phyloP scores from a whole-genome alignment of 2,888 invertebrate species.

The Trisateles emortualis region DNA sequence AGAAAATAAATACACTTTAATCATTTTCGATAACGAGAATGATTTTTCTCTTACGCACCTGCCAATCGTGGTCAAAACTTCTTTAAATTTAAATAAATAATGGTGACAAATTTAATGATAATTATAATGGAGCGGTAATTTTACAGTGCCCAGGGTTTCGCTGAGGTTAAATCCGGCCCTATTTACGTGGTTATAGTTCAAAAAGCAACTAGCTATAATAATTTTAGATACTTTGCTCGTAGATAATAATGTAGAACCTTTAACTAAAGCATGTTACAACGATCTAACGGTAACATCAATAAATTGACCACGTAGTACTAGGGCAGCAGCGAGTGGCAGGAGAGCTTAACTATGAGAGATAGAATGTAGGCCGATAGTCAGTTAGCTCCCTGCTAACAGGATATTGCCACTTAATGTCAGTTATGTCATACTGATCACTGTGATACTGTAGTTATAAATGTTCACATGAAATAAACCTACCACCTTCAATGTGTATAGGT shows the following conservation, averaged over 20 bases:
- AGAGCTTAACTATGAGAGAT: slow-evolving; percentile 12
- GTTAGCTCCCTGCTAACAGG: slow-evolving; percentile 37
- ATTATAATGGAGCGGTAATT: too few relatives aligned
- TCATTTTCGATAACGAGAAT: too few relatives aligned
- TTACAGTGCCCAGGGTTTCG: too few relatives aligned
- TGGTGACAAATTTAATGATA: too few relatives aligned
- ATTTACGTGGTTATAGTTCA: too few relatives aligned
- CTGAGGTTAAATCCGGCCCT: too few relatives aligned
- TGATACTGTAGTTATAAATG: background rate
- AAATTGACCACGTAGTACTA: slow-evolving; percentile 12
- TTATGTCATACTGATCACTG: slow-evolving; percentile 16
- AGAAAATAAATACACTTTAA: too few relatives aligned
- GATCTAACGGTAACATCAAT: slow-evolving; percentile 7
- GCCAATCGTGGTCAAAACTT: too few relatives aligned
- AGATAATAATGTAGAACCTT: background rate
- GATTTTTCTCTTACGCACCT: too few relatives aligned
- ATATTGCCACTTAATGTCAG: slow-evolving; percentile 33
- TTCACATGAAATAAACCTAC: background rate
- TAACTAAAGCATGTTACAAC: background rate
- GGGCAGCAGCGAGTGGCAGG: slow-evolving; percentile 2
- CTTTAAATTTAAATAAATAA: too few relatives aligned
- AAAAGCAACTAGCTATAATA: too few relatives aligned
- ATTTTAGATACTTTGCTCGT: background rate
- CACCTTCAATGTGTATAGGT: too few relatives aligned
- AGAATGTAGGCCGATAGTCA: slow-evolving; percentile 38